Conservation (phyloP, 2,113 vertebrate genomes). For the Pygathrix nemaeus region DNA sequence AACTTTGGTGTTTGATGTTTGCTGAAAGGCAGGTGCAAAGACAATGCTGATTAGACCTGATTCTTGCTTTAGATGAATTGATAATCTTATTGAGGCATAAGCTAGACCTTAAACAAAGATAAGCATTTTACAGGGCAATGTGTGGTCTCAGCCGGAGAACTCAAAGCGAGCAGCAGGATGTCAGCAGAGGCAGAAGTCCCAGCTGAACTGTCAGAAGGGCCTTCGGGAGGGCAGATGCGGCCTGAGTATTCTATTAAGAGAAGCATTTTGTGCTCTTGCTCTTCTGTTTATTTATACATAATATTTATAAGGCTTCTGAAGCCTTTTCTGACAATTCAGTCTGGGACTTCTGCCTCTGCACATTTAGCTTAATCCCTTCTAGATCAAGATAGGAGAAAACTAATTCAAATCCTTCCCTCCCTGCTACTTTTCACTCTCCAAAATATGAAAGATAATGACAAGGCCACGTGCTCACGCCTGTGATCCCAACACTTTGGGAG, state of each 20-base stretch:
- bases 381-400: neutral
- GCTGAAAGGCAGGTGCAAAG: neutral
- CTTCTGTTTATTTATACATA: neutral
- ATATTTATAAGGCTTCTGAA: too few relatives aligned
- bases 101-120: neutral
- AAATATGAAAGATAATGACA: too few relatives aligned
- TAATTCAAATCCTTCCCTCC: slow-evolving; percentile 3
- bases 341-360: neutral
- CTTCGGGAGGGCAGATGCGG: fast-evolving
- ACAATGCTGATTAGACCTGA: neutral
- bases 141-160: neutral
- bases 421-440: neutral
- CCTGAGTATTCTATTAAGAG: neutral
- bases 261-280: neutral
- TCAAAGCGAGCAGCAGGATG: neutral
- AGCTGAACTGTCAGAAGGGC: neutral
- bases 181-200: neutral
- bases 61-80: neutral
- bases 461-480: too few relatives aligned
- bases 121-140: neutral
- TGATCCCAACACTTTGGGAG: neutral
- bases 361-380: neutral
- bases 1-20: neutral
- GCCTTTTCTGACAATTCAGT: too few relatives aligned
- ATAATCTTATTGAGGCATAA: neutral